Percentiles rank a stretch among this genome's conserved stretches.
Conservation (phyloP, 2,113 vertebrate genomes). For the Rhadina sibilatrix region DNA sequence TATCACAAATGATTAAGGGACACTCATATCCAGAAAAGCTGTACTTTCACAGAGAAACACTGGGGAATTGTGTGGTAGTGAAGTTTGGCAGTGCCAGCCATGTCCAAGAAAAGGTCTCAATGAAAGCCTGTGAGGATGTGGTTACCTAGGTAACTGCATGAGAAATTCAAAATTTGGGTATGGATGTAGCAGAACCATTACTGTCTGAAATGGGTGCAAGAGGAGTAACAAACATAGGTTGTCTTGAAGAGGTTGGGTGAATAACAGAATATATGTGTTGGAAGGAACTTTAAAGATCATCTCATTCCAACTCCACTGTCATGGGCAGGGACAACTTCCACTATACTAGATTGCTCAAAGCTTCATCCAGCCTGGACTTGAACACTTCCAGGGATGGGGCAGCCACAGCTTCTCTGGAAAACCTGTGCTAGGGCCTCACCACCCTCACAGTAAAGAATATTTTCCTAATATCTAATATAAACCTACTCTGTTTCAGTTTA, state of each 20-base stretch:
- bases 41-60: neutral
- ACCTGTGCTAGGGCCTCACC: neutral
- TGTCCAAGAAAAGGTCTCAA: neutral
- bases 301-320: neutral
- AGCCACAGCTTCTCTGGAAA: neutral
- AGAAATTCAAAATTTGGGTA: neutral
- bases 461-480: neutral
- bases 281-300: neutral
- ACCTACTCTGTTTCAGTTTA: neutral
- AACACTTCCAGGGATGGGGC: neutral
- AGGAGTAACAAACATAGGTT: neutral
- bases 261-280: neutral
- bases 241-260: neutral
- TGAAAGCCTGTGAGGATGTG: neutral
- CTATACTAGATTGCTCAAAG: neutral
- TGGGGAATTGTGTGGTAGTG: neutral
- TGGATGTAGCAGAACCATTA: neutral
- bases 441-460: neutral
- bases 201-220: neutral
- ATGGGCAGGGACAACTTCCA: neutral
- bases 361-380: no score
- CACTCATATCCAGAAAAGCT: neutral
- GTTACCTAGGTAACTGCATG: neutral
- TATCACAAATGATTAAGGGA: neutral
- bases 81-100: neutral